Conservation (phyloP, 2,113 vertebrate genomes). For the Chionis minor region DNA sequence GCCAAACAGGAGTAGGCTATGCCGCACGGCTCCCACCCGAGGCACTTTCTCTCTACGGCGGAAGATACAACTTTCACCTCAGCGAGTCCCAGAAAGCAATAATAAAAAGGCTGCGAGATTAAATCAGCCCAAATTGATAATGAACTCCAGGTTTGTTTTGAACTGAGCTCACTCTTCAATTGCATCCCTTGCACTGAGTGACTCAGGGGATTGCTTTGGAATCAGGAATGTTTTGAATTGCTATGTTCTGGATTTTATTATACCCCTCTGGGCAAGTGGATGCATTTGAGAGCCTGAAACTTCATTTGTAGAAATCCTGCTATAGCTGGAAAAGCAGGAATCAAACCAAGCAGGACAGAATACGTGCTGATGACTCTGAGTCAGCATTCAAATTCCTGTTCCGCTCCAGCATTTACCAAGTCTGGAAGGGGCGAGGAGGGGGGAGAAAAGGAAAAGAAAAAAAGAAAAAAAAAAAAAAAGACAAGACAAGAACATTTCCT, state of each 20-base stretch:
- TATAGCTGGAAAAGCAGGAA: slow-evolving; percentile 43
- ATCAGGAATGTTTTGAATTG: slow-evolving; percentile 13
- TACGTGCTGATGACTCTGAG: neutral
- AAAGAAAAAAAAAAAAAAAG: neutral
- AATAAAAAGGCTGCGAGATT: neutral
- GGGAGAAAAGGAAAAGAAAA: neutral
- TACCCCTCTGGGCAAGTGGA: slow-evolving; percentile 1
- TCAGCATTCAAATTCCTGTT: neutral
- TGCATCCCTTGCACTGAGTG: neutral
- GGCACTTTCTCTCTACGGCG: neutral
- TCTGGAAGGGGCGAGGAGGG: neutral
- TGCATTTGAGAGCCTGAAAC: slow-evolving; percentile 17
- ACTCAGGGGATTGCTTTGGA: neutral
- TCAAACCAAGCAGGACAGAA: neutral
- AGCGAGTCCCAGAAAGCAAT: neutral
- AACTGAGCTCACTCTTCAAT: slow-evolving; percentile 18
- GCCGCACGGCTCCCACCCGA: neutral
- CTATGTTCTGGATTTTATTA: slow-evolving; percentile 59
- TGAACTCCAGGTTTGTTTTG: slow-evolving; percentile 53
- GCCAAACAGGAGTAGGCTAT: rapidly evolving
- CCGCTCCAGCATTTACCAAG: neutral
- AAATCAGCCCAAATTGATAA: slow-evolving; percentile 27
- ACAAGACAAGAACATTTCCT: neutral
- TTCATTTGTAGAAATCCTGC: slow-evolving; percentile 23
- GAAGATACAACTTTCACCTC: neutral